These are phyloP conservation scores for Nyctibius bracteatus DNA, from an alignment of 2,113 vertebrate species.

Conservation along the genomic window DNA sequence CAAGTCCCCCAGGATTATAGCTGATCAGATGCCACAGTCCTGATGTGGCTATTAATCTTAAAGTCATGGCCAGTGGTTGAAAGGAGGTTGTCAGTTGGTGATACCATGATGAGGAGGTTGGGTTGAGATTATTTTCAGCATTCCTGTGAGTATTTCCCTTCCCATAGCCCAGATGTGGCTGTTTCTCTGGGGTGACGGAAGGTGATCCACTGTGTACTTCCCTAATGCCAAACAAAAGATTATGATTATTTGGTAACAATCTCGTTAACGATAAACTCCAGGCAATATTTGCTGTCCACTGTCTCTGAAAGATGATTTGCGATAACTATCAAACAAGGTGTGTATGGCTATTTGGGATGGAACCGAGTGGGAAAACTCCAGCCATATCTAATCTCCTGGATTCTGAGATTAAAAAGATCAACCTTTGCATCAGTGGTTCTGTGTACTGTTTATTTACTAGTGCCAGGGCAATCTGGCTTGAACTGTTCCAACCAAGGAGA, in stretches of 20 bases:
- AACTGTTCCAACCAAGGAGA: not conserved
- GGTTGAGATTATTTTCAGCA: conserved; percentile 5
- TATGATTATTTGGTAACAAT: not conserved
- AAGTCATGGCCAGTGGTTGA: not conserved
- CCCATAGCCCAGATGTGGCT: not conserved
- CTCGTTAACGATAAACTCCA: not conserved
- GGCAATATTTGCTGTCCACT: not conserved
- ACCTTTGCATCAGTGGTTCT: not conserved
- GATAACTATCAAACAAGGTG: not conserved
- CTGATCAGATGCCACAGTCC: not conserved
- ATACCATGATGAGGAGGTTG: not conserved
- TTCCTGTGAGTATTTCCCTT: conserved; percentile 2
- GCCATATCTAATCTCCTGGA: not conserved
- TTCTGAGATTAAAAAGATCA: not conserved
- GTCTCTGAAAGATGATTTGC: not conserved
- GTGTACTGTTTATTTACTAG: not conserved
- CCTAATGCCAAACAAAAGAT: not conserved
- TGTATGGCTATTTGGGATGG: not conserved
- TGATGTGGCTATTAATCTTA: not conserved
- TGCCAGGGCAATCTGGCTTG: not conserved
- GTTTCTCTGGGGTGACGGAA: not conserved
- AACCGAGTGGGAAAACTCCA: not conserved
- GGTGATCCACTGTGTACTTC: not conserved
- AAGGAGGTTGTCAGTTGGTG: not conserved
- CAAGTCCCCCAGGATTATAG: not conserved